phyloP scores from a whole-genome alignment of 2,113 vertebrate genomes.

The Ctenomys sociabilis region DNA sequence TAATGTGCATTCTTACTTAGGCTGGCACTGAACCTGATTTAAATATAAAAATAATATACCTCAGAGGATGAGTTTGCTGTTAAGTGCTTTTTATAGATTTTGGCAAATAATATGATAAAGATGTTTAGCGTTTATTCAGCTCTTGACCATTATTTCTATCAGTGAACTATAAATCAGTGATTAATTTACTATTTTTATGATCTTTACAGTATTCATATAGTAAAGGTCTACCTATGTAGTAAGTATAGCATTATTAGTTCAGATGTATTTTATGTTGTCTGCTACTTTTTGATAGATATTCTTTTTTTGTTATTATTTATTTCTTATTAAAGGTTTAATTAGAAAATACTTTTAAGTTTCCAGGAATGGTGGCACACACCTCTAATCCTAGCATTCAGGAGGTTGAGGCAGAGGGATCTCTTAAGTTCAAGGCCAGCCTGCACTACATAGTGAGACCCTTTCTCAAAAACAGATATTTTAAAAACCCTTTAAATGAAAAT shows the following conservation, averaged over 20 bases:
- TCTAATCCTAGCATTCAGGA: neutral
- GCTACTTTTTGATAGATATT: no score
- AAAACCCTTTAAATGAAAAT: neutral
- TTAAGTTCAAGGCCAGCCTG: neutral
- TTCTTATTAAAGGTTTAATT: conserved; percentile 22
- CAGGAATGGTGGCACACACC: neutral
- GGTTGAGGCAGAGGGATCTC: neutral
- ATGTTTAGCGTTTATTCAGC: conserved; percentile 84
- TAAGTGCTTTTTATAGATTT: conserved; percentile 82
- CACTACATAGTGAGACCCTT: neutral
- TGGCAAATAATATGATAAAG: conserved; percentile 85
- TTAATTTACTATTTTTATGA: conserved; percentile 86
- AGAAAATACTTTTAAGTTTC: neutral
- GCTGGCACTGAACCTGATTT: neutral
- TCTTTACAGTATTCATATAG: conserved; percentile 71
- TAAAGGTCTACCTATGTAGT: conserved; percentile 80
- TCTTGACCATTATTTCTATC: conserved; percentile 84
- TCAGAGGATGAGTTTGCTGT: conserved; percentile 80
- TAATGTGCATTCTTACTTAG: neutral
- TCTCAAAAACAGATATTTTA: neutral
- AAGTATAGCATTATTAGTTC: conserved; percentile 84
- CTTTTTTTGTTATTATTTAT: neutral
- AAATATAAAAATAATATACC: conserved; percentile 14
- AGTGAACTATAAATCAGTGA: conserved; percentile 79
- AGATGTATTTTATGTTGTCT: conserved; percentile 85